Percentiles rank a stretch among this genome's conserved stretches.
Evolutionary conservation across 2,888 invertebrate species (phyloP).

Genomic region (Smittia sp.): DNA sequence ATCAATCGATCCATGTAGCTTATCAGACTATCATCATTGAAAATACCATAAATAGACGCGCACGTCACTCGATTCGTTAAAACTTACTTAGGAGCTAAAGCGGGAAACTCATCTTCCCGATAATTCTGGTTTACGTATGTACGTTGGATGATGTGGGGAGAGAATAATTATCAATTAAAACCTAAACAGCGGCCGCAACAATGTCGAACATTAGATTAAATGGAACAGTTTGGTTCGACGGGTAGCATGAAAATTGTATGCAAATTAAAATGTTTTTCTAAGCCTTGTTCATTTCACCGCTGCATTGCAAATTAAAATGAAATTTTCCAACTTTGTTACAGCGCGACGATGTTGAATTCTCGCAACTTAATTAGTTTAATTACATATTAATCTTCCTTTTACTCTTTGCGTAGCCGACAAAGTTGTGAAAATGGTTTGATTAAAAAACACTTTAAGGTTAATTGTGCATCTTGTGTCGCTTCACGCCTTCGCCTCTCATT

Average conservation of each 20-base stretch:
- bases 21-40: not conserved
- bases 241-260: too few species aligned
- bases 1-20: slow-evolving; percentile 4
- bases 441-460: slow-evolving; percentile 1
- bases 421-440: slow-evolving; percentile 13
- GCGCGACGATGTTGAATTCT: not conserved
- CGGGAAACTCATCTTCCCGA: too few species aligned
- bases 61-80: not conserved
- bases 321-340: not conserved
- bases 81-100: too few species aligned
- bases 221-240: too few species aligned
- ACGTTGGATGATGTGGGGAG: too few species aligned
- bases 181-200: too few species aligned
- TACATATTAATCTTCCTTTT: slow-evolving; percentile 1
- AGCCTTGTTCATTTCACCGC: too few species aligned
- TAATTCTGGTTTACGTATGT: too few species aligned
- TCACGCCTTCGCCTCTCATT: slow-evolving; percentile 13
- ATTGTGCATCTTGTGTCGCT: not conserved
- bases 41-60: not conserved
- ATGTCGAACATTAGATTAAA: too few species aligned
- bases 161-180: too few species aligned
- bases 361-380: slow-evolving; percentile 4
- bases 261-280: too few species aligned
- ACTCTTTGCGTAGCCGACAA: not conserved
- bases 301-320: slow-evolving; percentile 3